Evolutionary conservation across 1,140 invertebrate species (phyloP).

Genomic region (Temnothorax curvispinosus): DNA sequence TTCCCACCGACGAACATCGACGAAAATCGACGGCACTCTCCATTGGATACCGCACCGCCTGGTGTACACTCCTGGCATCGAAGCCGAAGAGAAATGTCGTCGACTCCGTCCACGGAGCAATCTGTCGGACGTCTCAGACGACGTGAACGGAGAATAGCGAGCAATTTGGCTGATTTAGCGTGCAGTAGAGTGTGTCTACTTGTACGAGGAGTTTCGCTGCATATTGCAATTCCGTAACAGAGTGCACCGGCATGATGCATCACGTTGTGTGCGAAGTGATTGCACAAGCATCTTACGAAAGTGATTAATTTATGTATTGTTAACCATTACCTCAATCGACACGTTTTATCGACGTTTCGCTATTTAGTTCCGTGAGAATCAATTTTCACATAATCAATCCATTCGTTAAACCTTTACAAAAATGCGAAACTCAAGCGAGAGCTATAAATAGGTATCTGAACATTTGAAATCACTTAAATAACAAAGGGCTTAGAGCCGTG

Average conservation of each 20-base stretch:
- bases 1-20: constrained; percentile 62
- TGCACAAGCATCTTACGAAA: constrained; percentile 26
- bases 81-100: constrained; percentile 46
- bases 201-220: constrained; percentile 21
- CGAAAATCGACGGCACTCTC: constrained; percentile 62
- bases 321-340: background rate
- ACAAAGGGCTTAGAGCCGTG: no score
- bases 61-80: background rate
- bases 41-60: constrained; percentile 27
- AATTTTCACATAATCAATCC: background rate
- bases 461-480: no score
- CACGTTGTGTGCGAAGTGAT: background rate
- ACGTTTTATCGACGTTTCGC: background rate
- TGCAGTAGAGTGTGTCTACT: constrained; percentile 20
- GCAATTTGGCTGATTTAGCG: constrained; percentile 52
- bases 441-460: no score
- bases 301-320: constrained; percentile 23
- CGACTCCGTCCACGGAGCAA: constrained; percentile 41
- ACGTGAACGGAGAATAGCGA: constrained; percentile 26
- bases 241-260: no score
- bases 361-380: background rate
- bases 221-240: constrained; percentile 13
- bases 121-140: constrained; percentile 57
- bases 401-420: background rate
- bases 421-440: background rate